A percentile compares a stretch with the other conserved stretches of the same genome.
phyloP scores from a whole-genome alignment of 1,140 invertebrate genomes.

The Drosophila repleta region DNA sequence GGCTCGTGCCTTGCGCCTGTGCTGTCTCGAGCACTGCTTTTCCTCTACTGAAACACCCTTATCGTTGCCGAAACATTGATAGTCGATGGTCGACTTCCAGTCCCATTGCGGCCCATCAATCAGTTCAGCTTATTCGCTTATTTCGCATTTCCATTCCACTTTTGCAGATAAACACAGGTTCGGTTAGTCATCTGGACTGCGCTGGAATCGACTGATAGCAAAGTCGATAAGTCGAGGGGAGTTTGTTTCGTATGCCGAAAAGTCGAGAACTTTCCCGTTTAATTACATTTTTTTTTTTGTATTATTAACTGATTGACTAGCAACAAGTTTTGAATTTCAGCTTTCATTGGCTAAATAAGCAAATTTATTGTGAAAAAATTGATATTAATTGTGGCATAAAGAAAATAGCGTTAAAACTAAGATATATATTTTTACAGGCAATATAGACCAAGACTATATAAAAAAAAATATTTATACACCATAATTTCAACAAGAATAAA shows the following conservation, averaged over 20 bases:
- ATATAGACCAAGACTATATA: no score
- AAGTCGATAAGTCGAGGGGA: slow-evolving; percentile 7
- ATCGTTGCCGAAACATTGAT: neutral
- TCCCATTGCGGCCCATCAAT: slow-evolving; percentile 27
- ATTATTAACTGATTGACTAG: no score
- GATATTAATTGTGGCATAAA: no score
- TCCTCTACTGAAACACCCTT: slow-evolving; percentile 53
- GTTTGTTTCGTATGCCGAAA: neutral
- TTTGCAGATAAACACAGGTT: slow-evolving; percentile 21
- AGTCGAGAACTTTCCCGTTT: neutral
- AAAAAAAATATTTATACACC: no score
- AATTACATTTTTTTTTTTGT: no score
- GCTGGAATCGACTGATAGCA: slow-evolving; percentile 24
- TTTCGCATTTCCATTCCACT: slow-evolving; percentile 26
- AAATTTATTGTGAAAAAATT: no score
- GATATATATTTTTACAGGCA: no score
- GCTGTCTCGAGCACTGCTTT: slow-evolving; percentile 42
- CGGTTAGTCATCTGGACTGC: slow-evolving; percentile 31
- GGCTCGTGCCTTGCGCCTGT: slow-evolving; percentile 20
- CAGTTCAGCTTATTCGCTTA: slow-evolving; percentile 34
- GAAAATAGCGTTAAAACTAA: no score
- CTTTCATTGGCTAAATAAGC: no score
- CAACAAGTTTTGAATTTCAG: no score
- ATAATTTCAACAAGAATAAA: neutral
- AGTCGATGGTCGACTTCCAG: slow-evolving; percentile 6